phyloP scores from a whole-genome alignment of 2,888 invertebrate species.

The Caenorhabditis drosophilae region DNA sequence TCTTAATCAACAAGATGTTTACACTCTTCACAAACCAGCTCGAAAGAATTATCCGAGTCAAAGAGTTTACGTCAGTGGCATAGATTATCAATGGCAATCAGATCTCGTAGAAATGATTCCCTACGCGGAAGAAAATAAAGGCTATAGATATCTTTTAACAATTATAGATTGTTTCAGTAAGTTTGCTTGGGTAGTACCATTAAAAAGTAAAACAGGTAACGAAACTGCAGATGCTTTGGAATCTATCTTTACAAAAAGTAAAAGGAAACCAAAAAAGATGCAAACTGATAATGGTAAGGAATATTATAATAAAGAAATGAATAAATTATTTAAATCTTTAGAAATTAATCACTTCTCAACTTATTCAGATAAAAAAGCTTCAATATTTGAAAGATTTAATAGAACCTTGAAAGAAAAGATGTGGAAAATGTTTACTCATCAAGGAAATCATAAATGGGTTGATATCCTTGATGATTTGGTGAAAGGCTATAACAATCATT shows the following conservation, averaged over 20 bases:
- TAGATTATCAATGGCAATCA: slow-evolving; percentile 53
- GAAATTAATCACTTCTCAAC: slow-evolving; percentile 43
- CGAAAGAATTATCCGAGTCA: slow-evolving; percentile 38
- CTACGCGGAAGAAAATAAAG: slow-evolving; percentile 47
- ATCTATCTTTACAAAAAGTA: slow-evolving; percentile 28
- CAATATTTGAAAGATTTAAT: slow-evolving; percentile 46
- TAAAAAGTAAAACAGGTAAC: slow-evolving; percentile 50
- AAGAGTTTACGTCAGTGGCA: slow-evolving; percentile 38
- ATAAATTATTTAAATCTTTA: slow-evolving; percentile 35
- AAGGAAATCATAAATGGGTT: slow-evolving; percentile 48
- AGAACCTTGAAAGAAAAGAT: slow-evolving; percentile 48
- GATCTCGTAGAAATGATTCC: slow-evolving; percentile 53
- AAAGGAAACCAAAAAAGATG: slow-evolving; percentile 47
- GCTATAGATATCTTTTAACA: slow-evolving; percentile 35
- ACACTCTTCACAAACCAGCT: slow-evolving; percentile 48
- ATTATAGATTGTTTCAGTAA: slow-evolving; percentile 47
- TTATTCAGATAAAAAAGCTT: slow-evolving; percentile 47
- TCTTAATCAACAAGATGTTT: slow-evolving; percentile 46
- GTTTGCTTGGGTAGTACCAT: slow-evolving; percentile 44
- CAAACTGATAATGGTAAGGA: slow-evolving; percentile 52
- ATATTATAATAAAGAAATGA: slow-evolving; percentile 39
- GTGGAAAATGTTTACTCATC: slow-evolving; percentile 45
- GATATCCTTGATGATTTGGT: slow-evolving; percentile 38
- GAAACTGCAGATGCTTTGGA: slow-evolving; percentile 49
- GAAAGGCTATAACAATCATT: slow-evolving; percentile 45